Percentiles rank a stretch among this genome's conserved stretches.
Evolutionary conservation across 2,797 vertebrate species (phyloP).

Genomic region (Anomalospiza imberbis): DNA sequence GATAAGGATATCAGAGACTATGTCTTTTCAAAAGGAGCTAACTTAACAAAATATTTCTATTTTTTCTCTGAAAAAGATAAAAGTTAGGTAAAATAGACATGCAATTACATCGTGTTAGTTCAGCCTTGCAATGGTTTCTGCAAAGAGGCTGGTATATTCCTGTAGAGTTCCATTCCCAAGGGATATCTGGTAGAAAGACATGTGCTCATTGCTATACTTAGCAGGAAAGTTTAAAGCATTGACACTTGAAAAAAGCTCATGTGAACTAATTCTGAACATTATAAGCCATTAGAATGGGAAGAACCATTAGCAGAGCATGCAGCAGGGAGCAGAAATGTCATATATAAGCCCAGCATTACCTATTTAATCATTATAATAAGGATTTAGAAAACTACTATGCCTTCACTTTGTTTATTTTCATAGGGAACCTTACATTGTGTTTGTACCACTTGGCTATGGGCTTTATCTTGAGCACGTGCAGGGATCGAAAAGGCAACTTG

Average conservation of each 20-base stretch:
- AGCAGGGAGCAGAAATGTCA: not conserved
- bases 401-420: not conserved
- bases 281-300: not conserved
- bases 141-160: not conserved
- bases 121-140: not conserved
- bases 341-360: accelerated
- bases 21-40: not conserved
- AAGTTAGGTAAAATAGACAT: not conserved
- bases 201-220: not conserved
- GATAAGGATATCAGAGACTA: not conserved
- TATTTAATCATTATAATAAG: not conserved
- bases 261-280: not conserved
- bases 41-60: not conserved
- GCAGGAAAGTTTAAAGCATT: not conserved
- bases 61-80: not conserved
- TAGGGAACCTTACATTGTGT: not conserved
- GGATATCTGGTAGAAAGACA: not conserved
- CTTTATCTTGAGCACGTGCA: not conserved
- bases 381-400: not conserved
- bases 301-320: not conserved
- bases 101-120: not conserved
- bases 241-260: not conserved
- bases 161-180: not conserved
- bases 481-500: accelerated
- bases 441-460: not conserved